Evolutionary conservation across 2,797 vertebrate species (phyloP), one percentile per base, ranked within the genome.

Genomic region (Ptychadena robeensis): DNA sequence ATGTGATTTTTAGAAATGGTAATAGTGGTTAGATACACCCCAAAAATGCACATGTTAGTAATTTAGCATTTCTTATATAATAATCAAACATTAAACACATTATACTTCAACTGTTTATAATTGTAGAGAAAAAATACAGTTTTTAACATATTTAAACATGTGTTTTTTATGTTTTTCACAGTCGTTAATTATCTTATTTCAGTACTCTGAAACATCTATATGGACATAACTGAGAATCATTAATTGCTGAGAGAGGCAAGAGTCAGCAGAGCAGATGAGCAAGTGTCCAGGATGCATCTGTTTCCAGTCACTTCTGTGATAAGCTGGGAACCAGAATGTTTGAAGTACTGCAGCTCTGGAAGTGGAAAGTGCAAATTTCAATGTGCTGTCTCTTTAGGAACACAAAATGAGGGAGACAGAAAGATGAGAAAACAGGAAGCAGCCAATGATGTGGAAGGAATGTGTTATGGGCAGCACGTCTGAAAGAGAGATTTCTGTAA

Each of bases 311-410:
- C 32, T 68, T 44, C 40, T 70, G 65, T 69, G 77, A 84, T 80
- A 80, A 80, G 70, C 71, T 70, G 15, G 38, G 77, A 80, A 84
- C 65, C 27, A 66, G 59, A 83, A 65, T 63, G 72, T 69, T 75
- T 68, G 31, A 82, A 74, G 71, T 68, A 67, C 64, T 63, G 32
- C 35, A 77, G 76, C 35, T 44, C 83, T 89, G 89, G 88, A 90
- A 90, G 88, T 88, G 88, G 89, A 91, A 90, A 91, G 89, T 59
- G 59, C 32, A 83, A 9, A 37, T 73, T 69, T 80, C 38, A 69
- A 9, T 64, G 25, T 31, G 48, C 35, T 85, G 78, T 71, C 72
- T 73, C 65, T 85, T 70, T 85, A 65, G 65, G 78, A 85, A 85
- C 65, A 71, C 72, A 80, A 85, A 85, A 85, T 48, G 64, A 81